phyloP scores from a whole-genome alignment of 2,113 vertebrate genomes.

The Salvelinus fontinalis region DNA sequence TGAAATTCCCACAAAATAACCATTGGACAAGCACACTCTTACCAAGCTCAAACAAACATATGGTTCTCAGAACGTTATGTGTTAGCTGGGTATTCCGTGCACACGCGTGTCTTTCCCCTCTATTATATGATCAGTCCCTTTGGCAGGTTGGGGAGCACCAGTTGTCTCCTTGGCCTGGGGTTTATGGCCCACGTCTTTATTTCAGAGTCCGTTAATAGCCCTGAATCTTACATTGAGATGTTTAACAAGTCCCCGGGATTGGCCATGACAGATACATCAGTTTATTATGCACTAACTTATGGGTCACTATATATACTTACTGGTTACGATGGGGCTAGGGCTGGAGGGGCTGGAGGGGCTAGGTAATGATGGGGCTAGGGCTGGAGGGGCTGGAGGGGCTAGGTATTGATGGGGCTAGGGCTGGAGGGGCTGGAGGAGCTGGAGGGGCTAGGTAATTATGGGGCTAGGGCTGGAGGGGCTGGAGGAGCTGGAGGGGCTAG shows the following conservation, averaged over 20 bases:
- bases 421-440: not conserved
- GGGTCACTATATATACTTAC: conserved; percentile 33
- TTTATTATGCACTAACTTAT: conserved; percentile 53
- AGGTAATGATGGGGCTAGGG: no score
- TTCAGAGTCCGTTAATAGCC: conserved; percentile 41
- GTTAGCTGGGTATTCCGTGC: not conserved
- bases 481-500: no score
- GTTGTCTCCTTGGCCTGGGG: conserved; percentile 20
- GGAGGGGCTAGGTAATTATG: no score
- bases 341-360: no score
- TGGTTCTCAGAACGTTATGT: no score
- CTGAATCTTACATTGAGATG: conserved; percentile 51
- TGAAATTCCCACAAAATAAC: no score
- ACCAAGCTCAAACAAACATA: no score
- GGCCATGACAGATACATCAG: conserved; percentile 45
- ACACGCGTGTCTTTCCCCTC: not conserved
- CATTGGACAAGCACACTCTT: no score
- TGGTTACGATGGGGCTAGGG: not conserved
- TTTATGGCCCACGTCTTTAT: conserved; percentile 39
- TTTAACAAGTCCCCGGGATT: conserved; percentile 46
- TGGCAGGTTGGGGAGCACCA: conserved; percentile 16
- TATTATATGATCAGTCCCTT: not conserved
- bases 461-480: no score
- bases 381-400: not conserved
- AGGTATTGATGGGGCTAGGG: no score